Evolutionary conservation across 1,140 invertebrate genomes (phyloP), one percentile per base, ranked within the genome.

Genomic region (Sycophila sp.): DNA sequence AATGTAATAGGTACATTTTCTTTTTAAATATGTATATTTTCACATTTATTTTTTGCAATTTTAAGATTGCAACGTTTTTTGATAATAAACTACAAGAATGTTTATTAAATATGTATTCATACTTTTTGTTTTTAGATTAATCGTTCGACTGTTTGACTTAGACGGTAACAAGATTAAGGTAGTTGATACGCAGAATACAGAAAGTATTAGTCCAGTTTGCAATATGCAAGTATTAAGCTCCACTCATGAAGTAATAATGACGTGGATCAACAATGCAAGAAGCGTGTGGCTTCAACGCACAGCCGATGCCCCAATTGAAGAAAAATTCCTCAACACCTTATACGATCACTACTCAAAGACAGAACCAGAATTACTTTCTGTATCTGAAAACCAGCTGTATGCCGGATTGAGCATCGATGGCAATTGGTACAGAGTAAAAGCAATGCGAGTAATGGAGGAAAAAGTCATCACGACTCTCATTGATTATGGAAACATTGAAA

Each of bases 241-340:
- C 69, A 85, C 81, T 73, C 85, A 86, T 74, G 83, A 67, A 65
- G 88, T 89, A 0, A 85, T 76, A 60, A 79, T 91, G 0, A 81
- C 86, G 0, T 85, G 88, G 58, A 73, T 86, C 0, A 86, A 87
- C 32, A 81, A 85, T 67, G 79, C 87, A 1, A 87, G 86, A 49
- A 88, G 87, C 45, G 75, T 93, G 1, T 93, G 89, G 79, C 79
- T 93, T 1, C 91, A 93, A 72, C 85, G 87, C 49, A 64, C 76
- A 0, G 55, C 75, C 1, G 87, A 89, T 69, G 71, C 78, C 0
- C 76, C 87, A 6, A 77, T 72, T 7, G 78, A 91, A 0, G 75
- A 81, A 3, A 65, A 73, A 17, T 73, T 93, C 4, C 71, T 90
- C 1, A 80, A 89, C 34, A 75, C 84, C 3, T 77, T 93, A 36